phyloP scores from a whole-genome alignment of 2,888 invertebrate species.

The Drosophila flavopinicola region DNA sequence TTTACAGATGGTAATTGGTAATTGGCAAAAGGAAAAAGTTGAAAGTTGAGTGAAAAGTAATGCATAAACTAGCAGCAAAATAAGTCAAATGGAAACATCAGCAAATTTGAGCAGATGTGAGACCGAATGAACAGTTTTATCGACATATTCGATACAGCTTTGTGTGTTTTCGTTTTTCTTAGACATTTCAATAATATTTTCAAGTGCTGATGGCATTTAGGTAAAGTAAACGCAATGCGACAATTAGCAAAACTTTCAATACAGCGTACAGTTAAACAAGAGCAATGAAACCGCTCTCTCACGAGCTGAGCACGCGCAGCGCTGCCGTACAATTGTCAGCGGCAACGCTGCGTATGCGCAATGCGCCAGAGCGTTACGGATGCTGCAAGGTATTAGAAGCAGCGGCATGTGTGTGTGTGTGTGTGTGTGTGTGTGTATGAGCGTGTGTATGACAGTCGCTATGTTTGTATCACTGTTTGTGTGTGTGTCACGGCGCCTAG shows the following conservation, averaged over 20 bases:
- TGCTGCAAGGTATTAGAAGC: constrained; percentile 28
- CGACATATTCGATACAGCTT: constrained; percentile 31
- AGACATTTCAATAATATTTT: constrained; percentile 62
- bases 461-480: constrained; percentile 18
- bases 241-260: constrained; percentile 79
- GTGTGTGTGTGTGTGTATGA: constrained; percentile 22
- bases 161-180: constrained; percentile 12
- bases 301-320: constrained; percentile 16
- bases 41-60: constrained; percentile 26
- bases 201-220: constrained; percentile 80
- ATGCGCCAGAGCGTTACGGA: constrained; percentile 20
- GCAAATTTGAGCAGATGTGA: constrained; percentile 58
- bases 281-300: constrained; percentile 3
- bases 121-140: constrained; percentile 39
- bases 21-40: no score
- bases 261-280: constrained; percentile 35
- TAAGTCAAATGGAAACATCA: constrained; percentile 41
- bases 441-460: constrained; percentile 20
- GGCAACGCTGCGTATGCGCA: constrained; percentile 68
- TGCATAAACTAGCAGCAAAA: constrained; percentile 23
- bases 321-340: neutral
- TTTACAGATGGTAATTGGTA: constrained; percentile 1
- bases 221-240: constrained; percentile 27
- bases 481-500: constrained; percentile 58
- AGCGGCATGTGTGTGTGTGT: constrained; percentile 48